Percentiles rank a stretch among this genome's conserved stretches.
Conservation (phyloP, 1,140 invertebrate species). For the Camponotus floridanus region DNA sequence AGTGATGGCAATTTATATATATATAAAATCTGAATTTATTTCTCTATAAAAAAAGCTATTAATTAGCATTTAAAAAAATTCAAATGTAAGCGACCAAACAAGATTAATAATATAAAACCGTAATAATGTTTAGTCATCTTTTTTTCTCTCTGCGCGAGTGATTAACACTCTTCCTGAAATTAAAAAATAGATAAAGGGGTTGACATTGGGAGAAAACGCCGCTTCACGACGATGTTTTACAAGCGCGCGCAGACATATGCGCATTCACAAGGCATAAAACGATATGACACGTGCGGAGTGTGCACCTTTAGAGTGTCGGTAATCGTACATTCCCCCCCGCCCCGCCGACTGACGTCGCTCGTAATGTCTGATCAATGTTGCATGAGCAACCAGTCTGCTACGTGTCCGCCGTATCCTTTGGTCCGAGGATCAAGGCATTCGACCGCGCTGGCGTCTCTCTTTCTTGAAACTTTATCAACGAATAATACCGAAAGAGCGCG, state of each 20-base stretch:
- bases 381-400: conserved; percentile 69
- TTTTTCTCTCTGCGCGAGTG: not conserved
- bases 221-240: conserved; percentile 37
- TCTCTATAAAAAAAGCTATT: too few relatives aligned
- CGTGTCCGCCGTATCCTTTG: conserved; percentile 60
- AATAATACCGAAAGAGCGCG: not conserved
- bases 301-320: conserved; percentile 51
- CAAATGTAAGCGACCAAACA: not conserved
- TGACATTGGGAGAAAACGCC: conserved; percentile 14
- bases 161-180: not conserved
- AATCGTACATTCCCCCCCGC: conserved; percentile 61
- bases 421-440: conserved; percentile 29
- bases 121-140: not conserved
- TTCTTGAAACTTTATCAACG: not conserved
- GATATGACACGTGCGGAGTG: conserved; percentile 50
- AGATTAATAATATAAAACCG: not conserved
- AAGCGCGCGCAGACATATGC: conserved; percentile 1
- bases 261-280: conserved; percentile 37
- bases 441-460: not conserved
- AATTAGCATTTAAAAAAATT: not conserved
- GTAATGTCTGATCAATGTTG: conserved; percentile 76
- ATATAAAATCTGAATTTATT: too few relatives aligned
- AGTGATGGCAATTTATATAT: too few relatives aligned
- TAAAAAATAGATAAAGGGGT: conserved; percentile 15
- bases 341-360: conserved; percentile 37